Base-by-base conservation (phyloP, 2,888 invertebrate species). In the Chymomyza amoena region DNA sequence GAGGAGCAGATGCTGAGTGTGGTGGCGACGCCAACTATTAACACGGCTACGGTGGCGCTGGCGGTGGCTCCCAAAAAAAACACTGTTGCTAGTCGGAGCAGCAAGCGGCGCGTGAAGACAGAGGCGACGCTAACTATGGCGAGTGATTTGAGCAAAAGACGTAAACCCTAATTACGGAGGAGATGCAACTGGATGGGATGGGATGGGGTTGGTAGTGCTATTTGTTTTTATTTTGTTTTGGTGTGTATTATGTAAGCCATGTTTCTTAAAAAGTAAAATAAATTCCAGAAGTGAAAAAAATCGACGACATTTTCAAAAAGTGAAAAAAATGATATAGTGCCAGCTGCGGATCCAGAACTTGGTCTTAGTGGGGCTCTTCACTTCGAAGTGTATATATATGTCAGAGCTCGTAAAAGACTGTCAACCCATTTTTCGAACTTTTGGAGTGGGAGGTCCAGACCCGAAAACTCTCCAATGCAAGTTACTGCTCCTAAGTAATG, bases 1-100 rank as follows among this genome's bases (percentile, higher is more conserved):
- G 75, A 80, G 9, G 78, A 78, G 36, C 1, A 32, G 18, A 9
- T 13, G 15, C 6, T 36, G 20, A 18, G 2, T 25, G 63, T 50
- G 9, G 63, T 50, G 9, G 9, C 36, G 10, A 6, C 54, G 39
- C 10, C 39, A 13, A 15, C 39, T 6, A 45, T 10, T 1, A 10
- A 10, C 39, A 15, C 10, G 16, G 54, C 4, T 4, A 3, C 7
- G 0, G 54, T 54, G 1, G 3, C 18, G 1, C 54, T 54, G 54
- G 13, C 39, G 1, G 54, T n/a, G 18, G 18, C 9, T 54, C 9
- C 54, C 16, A 54, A 54, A 20, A 16, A 16, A 9, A 18, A 2
- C 2, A 4, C 54, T 15, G 20, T 7, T 54, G 54, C 1, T 16
- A 62, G n/a, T n/a, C 16, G 32, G n/a, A 57, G 10, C 59, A 50